phyloP scores from a whole-genome alignment of 2,888 invertebrate genomes.

The Hirudinaria manillensis region DNA sequence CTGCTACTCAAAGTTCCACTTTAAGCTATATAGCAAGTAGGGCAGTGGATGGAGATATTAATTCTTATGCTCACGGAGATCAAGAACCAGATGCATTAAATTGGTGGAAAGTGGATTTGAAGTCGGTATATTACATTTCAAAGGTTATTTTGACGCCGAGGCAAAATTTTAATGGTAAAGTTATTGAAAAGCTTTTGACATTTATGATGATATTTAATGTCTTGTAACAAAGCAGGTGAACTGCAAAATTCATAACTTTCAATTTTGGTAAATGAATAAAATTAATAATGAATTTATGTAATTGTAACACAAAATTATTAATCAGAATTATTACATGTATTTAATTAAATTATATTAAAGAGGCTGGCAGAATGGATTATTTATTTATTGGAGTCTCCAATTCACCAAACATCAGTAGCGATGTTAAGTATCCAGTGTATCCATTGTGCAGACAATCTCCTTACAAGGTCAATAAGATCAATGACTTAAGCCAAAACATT shows the following conservation, averaged over 20 bases:
- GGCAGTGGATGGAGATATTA: no score
- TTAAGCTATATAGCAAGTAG: background rate
- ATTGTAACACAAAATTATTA: no score
- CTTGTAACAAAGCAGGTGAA: no score
- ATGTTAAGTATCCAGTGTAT: background rate
- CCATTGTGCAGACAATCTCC: background rate
- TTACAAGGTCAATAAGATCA: background rate
- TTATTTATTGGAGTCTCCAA: background rate
- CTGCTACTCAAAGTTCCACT: background rate
- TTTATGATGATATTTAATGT: no score
- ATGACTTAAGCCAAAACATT: background rate
- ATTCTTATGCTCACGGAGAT: background rate
- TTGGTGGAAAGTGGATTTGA: background rate
- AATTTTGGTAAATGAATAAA: background rate
- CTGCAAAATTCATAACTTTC: background rate
- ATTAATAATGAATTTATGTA: background rate
- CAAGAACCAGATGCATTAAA: background rate
- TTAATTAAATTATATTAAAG: no score
- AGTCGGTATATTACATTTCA: background rate
- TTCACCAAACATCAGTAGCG: background rate
- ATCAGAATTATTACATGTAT: no score
- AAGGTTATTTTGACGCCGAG: background rate
- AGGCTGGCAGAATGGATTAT: background rate
- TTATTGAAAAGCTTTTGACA: no score
- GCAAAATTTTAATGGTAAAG: background rate